Percentiles rank a stretch among this genome's conserved stretches.
Evolutionary conservation across 2,113 vertebrate genomes (phyloP).

Genomic region (Gulo gulo): DNA sequence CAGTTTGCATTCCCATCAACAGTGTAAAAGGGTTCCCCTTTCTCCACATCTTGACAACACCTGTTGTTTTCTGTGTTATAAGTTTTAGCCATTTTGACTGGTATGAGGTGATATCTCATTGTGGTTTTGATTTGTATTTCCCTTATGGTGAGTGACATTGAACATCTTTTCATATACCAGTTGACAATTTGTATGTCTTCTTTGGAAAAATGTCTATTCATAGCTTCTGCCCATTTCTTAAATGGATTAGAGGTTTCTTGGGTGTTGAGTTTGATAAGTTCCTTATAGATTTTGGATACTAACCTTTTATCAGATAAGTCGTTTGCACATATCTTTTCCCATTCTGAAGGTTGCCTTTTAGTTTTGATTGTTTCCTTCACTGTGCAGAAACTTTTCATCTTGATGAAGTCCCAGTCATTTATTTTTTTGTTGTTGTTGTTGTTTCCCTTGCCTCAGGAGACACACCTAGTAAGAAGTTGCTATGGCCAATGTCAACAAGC

Average conservation of each 20-base stretch:
- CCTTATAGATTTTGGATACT: neutral
- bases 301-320: neutral
- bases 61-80: neutral
- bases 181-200: neutral
- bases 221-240: neutral
- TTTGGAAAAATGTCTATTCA: neutral
- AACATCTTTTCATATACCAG: neutral
- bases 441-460: neutral
- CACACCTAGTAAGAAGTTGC: neutral
- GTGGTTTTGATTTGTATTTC: neutral
- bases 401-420: neutral
- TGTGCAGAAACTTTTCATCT: neutral
- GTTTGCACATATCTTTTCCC: neutral
- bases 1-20: neutral
- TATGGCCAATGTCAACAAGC: neutral
- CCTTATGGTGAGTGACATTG: neutral
- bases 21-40: neutral
- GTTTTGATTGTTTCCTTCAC: neutral
- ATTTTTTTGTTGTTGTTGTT: neutral
- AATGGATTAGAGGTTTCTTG: neutral
- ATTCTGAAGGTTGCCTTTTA: neutral
- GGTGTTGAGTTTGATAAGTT: neutral
- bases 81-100: neutral
- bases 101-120: neutral
- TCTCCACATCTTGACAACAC: neutral